phyloP scores from a whole-genome alignment of 2,888 invertebrate species.

The Rutpela maculata region DNA sequence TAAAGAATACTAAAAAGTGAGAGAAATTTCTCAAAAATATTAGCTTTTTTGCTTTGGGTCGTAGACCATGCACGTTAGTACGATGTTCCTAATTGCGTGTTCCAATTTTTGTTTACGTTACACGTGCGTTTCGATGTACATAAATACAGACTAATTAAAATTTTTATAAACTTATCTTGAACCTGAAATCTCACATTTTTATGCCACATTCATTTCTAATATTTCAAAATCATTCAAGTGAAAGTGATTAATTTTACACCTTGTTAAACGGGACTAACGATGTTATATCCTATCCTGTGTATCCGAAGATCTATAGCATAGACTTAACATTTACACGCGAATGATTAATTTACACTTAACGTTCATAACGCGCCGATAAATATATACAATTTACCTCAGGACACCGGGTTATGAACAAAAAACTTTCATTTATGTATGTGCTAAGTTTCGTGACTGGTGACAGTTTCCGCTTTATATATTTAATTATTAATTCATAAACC shows the following conservation, averaged over 20 bases:
- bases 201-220: slow-evolving; percentile 3
- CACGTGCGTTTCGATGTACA: not conserved
- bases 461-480: slow-evolving; percentile 46
- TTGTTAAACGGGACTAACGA: slow-evolving; percentile 55
- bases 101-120: too few relatives aligned
- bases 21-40: too few relatives aligned
- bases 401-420: slow-evolving; percentile 3
- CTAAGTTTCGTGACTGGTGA: slow-evolving; percentile 40
- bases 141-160: not conserved
- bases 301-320: slow-evolving; percentile 41
- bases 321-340: slow-evolving; percentile 46
- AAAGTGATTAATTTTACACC: slow-evolving; percentile 52
- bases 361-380: slow-evolving; percentile 51
- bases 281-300: slow-evolving; percentile 41
- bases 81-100: too few relatives aligned
- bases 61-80: too few relatives aligned
- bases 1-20: too few relatives aligned
- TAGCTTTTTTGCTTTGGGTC: too few relatives aligned
- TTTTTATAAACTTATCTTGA: not conserved
- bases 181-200: not conserved
- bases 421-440: not conserved
- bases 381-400: slow-evolving; percentile 43
- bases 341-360: slow-evolving; percentile 53
- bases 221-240: slow-evolving; percentile 34
- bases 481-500: slow-evolving; percentile 25